These are phyloP conservation scores for Amphipoea oculea DNA, from an alignment of 2,888 invertebrate genomes.

Conservation along the genomic window DNA sequence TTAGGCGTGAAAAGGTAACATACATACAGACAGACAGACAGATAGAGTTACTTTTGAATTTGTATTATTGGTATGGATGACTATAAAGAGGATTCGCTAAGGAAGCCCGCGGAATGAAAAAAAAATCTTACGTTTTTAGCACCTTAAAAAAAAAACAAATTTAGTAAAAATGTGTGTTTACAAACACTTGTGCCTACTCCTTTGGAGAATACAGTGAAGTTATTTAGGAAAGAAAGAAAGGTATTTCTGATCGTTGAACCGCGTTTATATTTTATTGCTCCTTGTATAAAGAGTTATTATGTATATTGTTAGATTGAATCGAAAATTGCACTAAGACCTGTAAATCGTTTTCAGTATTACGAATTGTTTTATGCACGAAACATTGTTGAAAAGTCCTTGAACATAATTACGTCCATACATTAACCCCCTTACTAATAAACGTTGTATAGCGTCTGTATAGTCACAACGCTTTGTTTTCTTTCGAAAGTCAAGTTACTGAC, in stretches of 20 bases:
- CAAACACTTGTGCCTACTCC: no score
- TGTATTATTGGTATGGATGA: no score
- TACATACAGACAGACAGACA: no score
- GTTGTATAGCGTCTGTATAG: no score
- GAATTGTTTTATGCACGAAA: conserved; percentile 36
- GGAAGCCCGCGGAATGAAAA: not conserved
- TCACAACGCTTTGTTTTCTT: no score
- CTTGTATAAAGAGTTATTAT: conserved; percentile 8
- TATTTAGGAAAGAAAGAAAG: not conserved
- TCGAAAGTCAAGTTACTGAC: no score
- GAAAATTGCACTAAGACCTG: conserved; percentile 2
- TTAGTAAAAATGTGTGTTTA: not conserved
- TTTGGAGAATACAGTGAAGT: not conserved
- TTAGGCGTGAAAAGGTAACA: no score
- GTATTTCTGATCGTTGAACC: conserved; percentile 1
- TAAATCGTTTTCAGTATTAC: conserved; percentile 19
- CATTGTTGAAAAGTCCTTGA: conserved; percentile 6
- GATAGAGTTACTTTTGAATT: no score
- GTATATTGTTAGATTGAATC: conserved; percentile 33
- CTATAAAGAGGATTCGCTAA: not conserved
- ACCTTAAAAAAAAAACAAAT: not conserved
- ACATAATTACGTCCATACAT: not conserved
- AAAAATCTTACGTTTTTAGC: not conserved
- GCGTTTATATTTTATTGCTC: conserved; percentile 17
- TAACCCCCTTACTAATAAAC: no score